Evolutionary conservation across 2,888 invertebrate species (phyloP).

Genomic region (Euproctis similis): DNA sequence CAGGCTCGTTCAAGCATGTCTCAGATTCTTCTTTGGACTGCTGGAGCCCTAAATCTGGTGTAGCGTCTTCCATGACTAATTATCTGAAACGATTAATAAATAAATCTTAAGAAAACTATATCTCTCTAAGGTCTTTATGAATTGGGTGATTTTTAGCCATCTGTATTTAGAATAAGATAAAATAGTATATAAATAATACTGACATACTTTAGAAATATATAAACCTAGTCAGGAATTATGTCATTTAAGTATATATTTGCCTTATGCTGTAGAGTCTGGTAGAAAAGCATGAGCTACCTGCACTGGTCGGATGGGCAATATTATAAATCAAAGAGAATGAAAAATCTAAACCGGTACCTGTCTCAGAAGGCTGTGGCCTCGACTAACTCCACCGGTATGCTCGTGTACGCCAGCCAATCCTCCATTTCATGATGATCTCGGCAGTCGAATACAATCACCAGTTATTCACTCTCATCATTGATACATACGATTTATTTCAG

Average conservation of each 20-base stretch:
- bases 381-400: slow-evolving; percentile 57
- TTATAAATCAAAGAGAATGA: slow-evolving; percentile 72
- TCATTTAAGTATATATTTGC: no score
- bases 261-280: no score
- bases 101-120: no score
- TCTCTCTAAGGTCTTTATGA: no score
- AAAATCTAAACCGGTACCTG: slow-evolving; percentile 74
- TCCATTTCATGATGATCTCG: slow-evolving; percentile 57
- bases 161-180: no score
- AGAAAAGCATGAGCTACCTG: slow-evolving; percentile 32
- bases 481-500: slow-evolving; percentile 33
- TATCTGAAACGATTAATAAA: slow-evolving; percentile 41
- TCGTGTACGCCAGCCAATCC: slow-evolving; percentile 48
- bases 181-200: no score
- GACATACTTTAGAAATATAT: no score
- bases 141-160: no score
- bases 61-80: slow-evolving; percentile 36
- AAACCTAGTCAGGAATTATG: no score
- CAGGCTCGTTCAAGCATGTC: slow-evolving; percentile 18
- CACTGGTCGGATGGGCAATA: slow-evolving; percentile 38
- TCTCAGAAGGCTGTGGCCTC: slow-evolving; percentile 66
- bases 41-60: slow-evolving; percentile 10
- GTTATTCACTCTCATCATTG: slow-evolving; percentile 38
- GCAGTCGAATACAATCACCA: slow-evolving; percentile 27
- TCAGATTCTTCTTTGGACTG: slow-evolving; percentile 17